These are phyloP conservation scores for Pterostichus niger DNA, from an alignment of 2,888 invertebrate species.

Conservation along the genomic window DNA sequence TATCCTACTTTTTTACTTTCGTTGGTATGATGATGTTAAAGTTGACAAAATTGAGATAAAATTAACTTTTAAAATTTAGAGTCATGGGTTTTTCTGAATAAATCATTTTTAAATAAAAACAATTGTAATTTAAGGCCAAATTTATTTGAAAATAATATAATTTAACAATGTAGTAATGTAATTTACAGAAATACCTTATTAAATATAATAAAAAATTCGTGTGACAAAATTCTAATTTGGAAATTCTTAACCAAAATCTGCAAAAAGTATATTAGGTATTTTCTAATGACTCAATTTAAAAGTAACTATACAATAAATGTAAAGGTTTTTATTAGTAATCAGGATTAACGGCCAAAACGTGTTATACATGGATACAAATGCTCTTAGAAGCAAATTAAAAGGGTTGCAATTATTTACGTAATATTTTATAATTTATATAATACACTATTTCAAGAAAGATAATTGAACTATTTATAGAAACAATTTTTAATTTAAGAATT, in stretches of 20 bases:
- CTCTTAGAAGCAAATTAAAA: no score
- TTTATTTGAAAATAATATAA: constrained; percentile 8
- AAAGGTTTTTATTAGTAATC: no score
- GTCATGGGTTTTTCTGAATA: background rate
- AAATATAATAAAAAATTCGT: constrained; percentile 6
- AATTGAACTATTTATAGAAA: no score
- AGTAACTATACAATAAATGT: no score
- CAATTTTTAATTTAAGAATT: no score
- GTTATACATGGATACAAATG: no score
- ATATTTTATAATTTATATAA: no score
- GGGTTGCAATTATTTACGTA: no score
- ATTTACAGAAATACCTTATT: constrained; percentile 18
- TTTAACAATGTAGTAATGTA: background rate
- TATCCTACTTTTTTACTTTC: background rate
- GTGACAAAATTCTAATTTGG: constrained; percentile 19
- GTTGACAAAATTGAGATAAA: background rate
- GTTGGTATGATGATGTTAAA: background rate
- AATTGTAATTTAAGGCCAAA: constrained; percentile 27
- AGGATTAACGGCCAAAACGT: no score
- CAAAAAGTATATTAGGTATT: no score
- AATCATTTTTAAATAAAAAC: constrained; percentile 9
- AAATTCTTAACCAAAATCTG: constrained; percentile 8
- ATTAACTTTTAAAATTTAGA: background rate
- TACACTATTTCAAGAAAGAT: no score
- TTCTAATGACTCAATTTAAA: no score